Base-by-base conservation (phyloP, 2,888 invertebrate species). In the Odontocolon sp. region DNA sequence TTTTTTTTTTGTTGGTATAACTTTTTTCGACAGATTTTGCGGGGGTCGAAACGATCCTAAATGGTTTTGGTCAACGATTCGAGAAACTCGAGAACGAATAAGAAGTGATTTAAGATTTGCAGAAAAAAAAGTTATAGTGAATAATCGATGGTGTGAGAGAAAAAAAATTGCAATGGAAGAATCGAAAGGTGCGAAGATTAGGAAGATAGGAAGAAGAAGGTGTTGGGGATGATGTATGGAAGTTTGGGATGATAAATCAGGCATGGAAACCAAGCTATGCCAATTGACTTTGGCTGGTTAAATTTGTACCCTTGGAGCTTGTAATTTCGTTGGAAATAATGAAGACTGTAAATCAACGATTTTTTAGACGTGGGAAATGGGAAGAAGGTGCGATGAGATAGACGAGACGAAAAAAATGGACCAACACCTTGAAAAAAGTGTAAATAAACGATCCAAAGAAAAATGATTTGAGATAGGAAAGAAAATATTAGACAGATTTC, bases 311-410 rank as follows among this genome's bases (percentile, higher is more conserved):
- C 47, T 42, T 63, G 26, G 38, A 28, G 21, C 33, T 9, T 21
- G 31, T 8, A 23, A 21, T 47, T 14, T 59, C 70, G 74, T 47
- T 50, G 75, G 61, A 47, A 75, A 42, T 68, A 77, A 74, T 74
- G 45, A n/a, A 63, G 45, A 75, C 70, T 74, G 70, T 72, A 77
- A 77, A 72, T 77, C 64, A 77, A 68, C 47, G 45, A 77, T 72
- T 70, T 77, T 9, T 42, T 40, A 14, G 40, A 61, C 40, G 38
- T 26, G 56, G 61, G 38, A 56, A 36, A 42, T 16, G 14, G 26
- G 14, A 28, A 23, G 42, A 16, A 57, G 18, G 33, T 38, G 33
- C 28, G 47, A 40, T 14, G 6, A 26, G 21, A 23, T 23, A 11
- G 11, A 11, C 26, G 18, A 40, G 21, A 40, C 1, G 11, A 23